Evolutionary conservation across 2,888 invertebrate species (phyloP).

Genomic region (Meteorus colon): DNA sequence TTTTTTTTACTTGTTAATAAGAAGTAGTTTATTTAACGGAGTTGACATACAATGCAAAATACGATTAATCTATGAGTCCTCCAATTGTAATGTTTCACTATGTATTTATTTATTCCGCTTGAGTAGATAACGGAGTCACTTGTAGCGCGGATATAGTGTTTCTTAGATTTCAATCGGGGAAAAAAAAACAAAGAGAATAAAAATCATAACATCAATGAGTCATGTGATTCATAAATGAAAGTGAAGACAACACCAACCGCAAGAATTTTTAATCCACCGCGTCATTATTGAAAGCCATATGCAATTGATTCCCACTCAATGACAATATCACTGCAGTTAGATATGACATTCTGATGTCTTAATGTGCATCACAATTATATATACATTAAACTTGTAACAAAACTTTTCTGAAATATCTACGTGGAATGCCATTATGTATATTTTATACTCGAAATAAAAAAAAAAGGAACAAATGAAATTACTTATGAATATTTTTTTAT

Average conservation of each 20-base stretch:
- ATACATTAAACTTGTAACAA: slow-evolving; percentile 63
- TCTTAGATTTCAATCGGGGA: slow-evolving; percentile 25
- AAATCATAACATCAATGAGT: slow-evolving; percentile 33
- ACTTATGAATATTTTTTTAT: slow-evolving; percentile 32
- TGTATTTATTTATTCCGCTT: slow-evolving; percentile 66
- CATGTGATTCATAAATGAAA: slow-evolving; percentile 46
- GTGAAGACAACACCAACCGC: slow-evolving; percentile 38
- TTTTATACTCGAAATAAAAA: slow-evolving; percentile 68
- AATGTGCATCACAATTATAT: slow-evolving; percentile 46
- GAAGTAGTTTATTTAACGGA: slow-evolving; percentile 25
- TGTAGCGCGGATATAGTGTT: slow-evolving; percentile 34
- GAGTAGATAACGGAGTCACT: slow-evolving; percentile 53
- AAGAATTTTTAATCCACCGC: slow-evolving; percentile 36
- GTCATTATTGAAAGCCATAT: slow-evolving; percentile 42
- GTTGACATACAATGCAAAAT: neutral
- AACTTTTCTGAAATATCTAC: slow-evolving; percentile 62
- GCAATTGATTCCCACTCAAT: slow-evolving; percentile 52
- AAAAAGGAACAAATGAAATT: slow-evolving; percentile 57
- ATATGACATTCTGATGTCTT: slow-evolving; percentile 42
- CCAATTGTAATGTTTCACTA: slow-evolving; percentile 61
- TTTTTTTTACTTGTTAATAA: slow-evolving; percentile 35
- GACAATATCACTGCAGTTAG: slow-evolving; percentile 48
- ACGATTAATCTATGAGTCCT: slow-evolving; percentile 39
- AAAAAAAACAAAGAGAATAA: slow-evolving; percentile 47
- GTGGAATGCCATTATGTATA: slow-evolving; percentile 70